A percentile compares a stretch with the other conserved stretches of the same genome.
Evolutionary conservation across 2,888 invertebrate genomes (phyloP).

Genomic region (Caradrina clavipalpis): DNA sequence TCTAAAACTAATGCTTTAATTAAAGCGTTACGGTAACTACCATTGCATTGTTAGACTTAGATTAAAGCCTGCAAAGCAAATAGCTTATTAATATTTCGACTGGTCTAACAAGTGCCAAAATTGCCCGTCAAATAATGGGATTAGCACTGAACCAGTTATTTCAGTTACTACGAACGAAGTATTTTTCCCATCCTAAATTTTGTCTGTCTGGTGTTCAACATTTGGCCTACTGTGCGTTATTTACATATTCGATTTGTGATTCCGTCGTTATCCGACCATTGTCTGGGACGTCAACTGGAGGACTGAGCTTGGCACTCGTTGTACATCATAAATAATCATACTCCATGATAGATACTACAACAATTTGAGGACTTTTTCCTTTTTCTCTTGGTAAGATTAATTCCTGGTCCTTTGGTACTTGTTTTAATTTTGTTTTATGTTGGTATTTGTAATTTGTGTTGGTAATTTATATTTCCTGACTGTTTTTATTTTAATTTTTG

Average conservation of each 20-base stretch:
- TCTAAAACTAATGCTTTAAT: neutral
- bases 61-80: slow-evolving; percentile 8
- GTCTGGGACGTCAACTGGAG: slow-evolving; percentile 55
- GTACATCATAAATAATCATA: slow-evolving; percentile 61
- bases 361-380: slow-evolving; percentile 23
- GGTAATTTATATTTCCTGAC: neutral
- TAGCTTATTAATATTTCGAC: neutral
- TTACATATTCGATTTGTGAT: slow-evolving; percentile 63
- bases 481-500: neutral
- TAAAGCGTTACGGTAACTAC: no score
- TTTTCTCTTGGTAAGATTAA: slow-evolving; percentile 38
- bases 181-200: slow-evolving; percentile 2
- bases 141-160: neutral
- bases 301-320: slow-evolving; percentile 56
- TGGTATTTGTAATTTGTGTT: neutral
- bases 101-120: neutral
- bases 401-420: slow-evolving; percentile 29
- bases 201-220: slow-evolving; percentile 20
- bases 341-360: slow-evolving; percentile 43
- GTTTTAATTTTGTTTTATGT: slow-evolving; percentile 8
- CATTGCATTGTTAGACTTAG: neutral
- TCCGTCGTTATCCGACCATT: slow-evolving; percentile 58
- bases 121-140: neutral
- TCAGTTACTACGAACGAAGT: neutral
- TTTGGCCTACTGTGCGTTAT: slow-evolving; percentile 33